Evolutionary conservation across 2,113 vertebrate genomes (phyloP).

Genomic region (Odocoileus hemionus): DNA sequence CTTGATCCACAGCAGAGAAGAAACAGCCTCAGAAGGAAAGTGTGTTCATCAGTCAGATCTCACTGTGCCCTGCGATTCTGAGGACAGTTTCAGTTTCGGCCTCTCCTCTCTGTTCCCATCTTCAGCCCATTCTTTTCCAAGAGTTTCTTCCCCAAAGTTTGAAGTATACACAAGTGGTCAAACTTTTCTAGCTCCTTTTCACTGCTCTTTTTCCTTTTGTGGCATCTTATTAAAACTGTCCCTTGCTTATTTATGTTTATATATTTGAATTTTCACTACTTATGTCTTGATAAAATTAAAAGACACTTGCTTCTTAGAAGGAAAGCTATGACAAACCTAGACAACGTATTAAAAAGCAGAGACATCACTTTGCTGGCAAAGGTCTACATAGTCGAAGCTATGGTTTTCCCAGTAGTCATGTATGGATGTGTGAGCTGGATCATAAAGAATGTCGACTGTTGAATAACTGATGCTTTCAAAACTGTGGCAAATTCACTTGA

Average conservation of each 20-base stretch:
- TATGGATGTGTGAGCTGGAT: not conserved
- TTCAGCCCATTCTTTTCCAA: not conserved
- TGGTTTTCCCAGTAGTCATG: not conserved
- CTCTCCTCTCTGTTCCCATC: not conserved
- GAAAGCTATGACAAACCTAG: not conserved
- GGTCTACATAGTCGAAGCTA: not conserved
- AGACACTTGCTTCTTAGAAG: not conserved
- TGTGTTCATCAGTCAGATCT: not conserved
- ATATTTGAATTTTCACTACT: not conserved
- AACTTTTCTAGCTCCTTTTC: not conserved
- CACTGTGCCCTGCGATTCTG: rapidly evolving
- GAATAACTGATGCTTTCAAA: not conserved
- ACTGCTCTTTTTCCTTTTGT: not conserved
- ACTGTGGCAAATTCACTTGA: not conserved
- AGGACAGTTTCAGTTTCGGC: not conserved
- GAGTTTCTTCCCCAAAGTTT: not conserved
- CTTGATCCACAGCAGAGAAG: not conserved
- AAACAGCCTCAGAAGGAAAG: not conserved
- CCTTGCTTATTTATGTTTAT: not conserved
- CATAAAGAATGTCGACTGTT: not conserved
- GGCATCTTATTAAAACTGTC: not conserved
- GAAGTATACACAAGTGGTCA: not conserved
- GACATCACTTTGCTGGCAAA: not conserved
- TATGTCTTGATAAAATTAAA: not conserved
- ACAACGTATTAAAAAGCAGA: not conserved